phyloP scores from a whole-genome alignment of 2,888 invertebrate genomes.

The Nemotelus pantherinus region DNA sequence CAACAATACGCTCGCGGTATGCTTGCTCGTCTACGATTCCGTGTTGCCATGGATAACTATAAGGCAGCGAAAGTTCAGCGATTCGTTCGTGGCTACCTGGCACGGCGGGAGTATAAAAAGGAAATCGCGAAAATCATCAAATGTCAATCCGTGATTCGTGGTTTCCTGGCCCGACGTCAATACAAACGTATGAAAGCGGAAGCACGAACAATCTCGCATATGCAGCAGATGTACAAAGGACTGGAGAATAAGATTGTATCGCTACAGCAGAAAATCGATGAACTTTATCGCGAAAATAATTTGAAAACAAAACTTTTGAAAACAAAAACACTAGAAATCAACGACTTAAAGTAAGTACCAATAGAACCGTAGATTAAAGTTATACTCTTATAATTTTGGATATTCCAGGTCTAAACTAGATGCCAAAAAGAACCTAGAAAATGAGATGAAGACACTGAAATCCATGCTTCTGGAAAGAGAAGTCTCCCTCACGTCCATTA shows the following conservation, averaged over 20 bases:
- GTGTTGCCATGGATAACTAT: slow-evolving; percentile 60
- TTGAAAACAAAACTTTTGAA: too few relatives aligned
- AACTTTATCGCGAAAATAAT: slow-evolving; percentile 74
- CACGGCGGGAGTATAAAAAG: slow-evolving; percentile 73
- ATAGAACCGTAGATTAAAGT: slow-evolving; percentile 46
- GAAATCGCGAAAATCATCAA: slow-evolving; percentile 74
- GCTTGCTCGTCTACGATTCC: slow-evolving; percentile 75
- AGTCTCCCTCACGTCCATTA: slow-evolving; percentile 62
- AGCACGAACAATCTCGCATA: slow-evolving; percentile 93
- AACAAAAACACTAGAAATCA: slow-evolving; percentile 72
- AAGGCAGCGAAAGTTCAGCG: slow-evolving; percentile 84
- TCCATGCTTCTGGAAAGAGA: slow-evolving; percentile 73
- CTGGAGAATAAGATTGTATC: slow-evolving; percentile 98
- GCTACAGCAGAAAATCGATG: slow-evolving; percentile 89
- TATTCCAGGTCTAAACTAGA: slow-evolving; percentile 71
- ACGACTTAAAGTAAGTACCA: slow-evolving; percentile 72
- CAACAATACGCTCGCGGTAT: slow-evolving; percentile 80
- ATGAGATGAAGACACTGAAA: slow-evolving; percentile 75
- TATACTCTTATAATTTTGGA: not conserved
- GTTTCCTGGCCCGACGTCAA: slow-evolving; percentile 82
- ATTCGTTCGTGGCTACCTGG: slow-evolving; percentile 82
- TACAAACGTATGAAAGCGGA: slow-evolving; percentile 88
- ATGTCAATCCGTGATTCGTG: slow-evolving; percentile 77
- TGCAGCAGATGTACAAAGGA: slow-evolving; percentile 85
- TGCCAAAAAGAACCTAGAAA: slow-evolving; percentile 77